Evolutionary conservation across 2,888 invertebrate species (phyloP).

Genomic region (Colletes collaris): DNA sequence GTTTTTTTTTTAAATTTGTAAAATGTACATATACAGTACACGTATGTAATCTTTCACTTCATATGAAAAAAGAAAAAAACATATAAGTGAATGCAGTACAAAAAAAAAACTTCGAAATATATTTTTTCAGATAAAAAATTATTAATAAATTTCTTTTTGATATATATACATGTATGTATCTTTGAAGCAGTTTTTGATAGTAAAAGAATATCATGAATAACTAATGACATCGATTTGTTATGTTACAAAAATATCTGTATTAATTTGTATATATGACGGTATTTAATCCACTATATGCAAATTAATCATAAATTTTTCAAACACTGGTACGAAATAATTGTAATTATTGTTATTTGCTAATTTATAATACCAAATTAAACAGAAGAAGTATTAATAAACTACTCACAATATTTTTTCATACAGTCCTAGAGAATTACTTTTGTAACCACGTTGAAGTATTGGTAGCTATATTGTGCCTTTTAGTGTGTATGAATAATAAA

Average conservation of each 20-base stretch:
- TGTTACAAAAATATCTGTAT: slow-evolving; percentile 41
- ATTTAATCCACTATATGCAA: slow-evolving; percentile 48
- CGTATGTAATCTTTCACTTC: slow-evolving; percentile 25
- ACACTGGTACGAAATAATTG: slow-evolving; percentile 42
- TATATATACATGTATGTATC: slow-evolving; percentile 22
- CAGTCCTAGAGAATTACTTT: slow-evolving; percentile 70
- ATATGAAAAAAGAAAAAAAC: slow-evolving; percentile 1
- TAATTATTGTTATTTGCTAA: slow-evolving; percentile 57
- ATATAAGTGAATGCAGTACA: slow-evolving; percentile 36
- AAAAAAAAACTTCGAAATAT: slow-evolving; percentile 36
- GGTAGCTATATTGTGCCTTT: slow-evolving; percentile 82
- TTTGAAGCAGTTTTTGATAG: slow-evolving; percentile 38
- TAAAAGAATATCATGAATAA: slow-evolving; percentile 28
- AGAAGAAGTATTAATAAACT: slow-evolving; percentile 68
- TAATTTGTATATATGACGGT: slow-evolving; percentile 51
- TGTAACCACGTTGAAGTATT: slow-evolving; percentile 82
- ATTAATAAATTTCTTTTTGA: slow-evolving; percentile 22
- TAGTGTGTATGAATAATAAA: slow-evolving; percentile 79
- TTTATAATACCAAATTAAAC: slow-evolving; percentile 60
- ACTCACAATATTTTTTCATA: slow-evolving; percentile 69
- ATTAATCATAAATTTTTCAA: slow-evolving; percentile 42
- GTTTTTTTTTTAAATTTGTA: slow-evolving; percentile 31
- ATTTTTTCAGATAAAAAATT: slow-evolving; percentile 36
- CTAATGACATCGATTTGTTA: slow-evolving; percentile 54
- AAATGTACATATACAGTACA: slow-evolving; percentile 7